phyloP scores from a whole-genome alignment of 2,113 vertebrate genomes.

The Megalops atlanticus region DNA sequence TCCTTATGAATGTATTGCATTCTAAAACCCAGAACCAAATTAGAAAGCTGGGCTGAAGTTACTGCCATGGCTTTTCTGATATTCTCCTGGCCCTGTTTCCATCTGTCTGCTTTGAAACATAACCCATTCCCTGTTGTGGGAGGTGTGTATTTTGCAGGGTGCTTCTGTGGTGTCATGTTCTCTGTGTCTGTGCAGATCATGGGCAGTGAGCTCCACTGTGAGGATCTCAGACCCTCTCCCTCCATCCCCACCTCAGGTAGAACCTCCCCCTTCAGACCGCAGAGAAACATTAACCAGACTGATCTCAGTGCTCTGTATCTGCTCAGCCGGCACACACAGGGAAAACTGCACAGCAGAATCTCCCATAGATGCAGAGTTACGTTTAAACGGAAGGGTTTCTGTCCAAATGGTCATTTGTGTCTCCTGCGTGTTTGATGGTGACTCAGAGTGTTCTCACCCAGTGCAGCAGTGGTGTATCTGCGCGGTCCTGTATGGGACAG shows the following conservation, averaged over 20 bases:
- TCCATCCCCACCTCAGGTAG: slow-evolving; percentile 77
- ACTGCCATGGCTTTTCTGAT: background rate
- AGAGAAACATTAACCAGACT: background rate
- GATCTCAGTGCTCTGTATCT: background rate
- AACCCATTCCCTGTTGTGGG: background rate
- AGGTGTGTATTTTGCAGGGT: slow-evolving; percentile 28
- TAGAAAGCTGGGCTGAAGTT: too few relatives aligned
- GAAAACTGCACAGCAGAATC: too few relatives aligned
- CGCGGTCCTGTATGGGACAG: too few relatives aligned
- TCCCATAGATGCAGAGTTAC: too few relatives aligned
- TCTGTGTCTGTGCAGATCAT: slow-evolving; percentile 60
- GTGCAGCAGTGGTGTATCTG: too few relatives aligned
- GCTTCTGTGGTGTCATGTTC: slow-evolving; percentile 35
- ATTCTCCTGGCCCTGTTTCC: background rate
- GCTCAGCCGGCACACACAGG: background rate
- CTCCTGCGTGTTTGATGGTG: too few relatives aligned
- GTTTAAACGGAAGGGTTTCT: too few relatives aligned
- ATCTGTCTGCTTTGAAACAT: background rate
- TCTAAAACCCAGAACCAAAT: too few relatives aligned
- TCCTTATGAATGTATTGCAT: too few relatives aligned
- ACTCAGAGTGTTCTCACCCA: too few relatives aligned
- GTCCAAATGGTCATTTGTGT: too few relatives aligned
- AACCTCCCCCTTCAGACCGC: background rate
- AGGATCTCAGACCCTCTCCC: slow-evolving; percentile 70
- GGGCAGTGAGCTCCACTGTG: slow-evolving; percentile 75